phyloP scores from a whole-genome alignment of 2,888 invertebrate genomes.

The Proisotoma minuta region DNA sequence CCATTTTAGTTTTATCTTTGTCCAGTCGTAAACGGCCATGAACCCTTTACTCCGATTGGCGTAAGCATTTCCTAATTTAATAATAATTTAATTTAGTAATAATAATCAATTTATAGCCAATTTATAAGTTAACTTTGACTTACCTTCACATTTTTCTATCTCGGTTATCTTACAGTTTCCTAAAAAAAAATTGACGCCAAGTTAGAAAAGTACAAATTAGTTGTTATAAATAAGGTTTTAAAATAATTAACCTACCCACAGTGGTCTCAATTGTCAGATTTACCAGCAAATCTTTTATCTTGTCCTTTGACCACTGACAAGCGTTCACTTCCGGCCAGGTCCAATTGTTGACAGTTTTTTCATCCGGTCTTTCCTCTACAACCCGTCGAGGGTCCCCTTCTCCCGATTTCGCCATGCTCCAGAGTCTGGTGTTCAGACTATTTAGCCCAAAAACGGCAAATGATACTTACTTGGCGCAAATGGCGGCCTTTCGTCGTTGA shows the following conservation, averaged over 20 bases:
- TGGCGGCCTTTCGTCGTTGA: neutral
- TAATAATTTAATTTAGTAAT: too few species aligned
- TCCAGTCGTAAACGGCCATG: neutral
- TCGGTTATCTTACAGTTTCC: conserved; percentile 67
- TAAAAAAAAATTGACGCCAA: conserved; percentile 34
- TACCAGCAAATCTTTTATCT: conserved; percentile 72
- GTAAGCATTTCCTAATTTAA: too few species aligned
- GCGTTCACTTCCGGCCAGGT: conserved; percentile 99
- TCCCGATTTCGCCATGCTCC: too few species aligned
- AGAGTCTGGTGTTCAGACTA: neutral
- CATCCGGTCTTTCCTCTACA: too few species aligned
- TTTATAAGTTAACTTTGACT: too few species aligned
- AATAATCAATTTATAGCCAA: too few species aligned
- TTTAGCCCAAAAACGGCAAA: neutral
- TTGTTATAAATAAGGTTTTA: conserved; percentile 38
- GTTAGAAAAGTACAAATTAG: conserved; percentile 1
- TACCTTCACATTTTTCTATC: conserved; percentile 78
- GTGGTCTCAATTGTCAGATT: conserved; percentile 63
- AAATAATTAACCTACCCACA: conserved; percentile 32
- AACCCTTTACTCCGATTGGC: neutral
- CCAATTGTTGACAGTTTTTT: too few species aligned
- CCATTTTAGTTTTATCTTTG: neutral
- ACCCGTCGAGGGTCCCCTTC: too few species aligned
- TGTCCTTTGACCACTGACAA: conserved; percentile 90
- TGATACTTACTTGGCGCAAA: neutral